phyloP scores from a whole-genome alignment of 2,888 invertebrate genomes.

The Meganola albula region DNA sequence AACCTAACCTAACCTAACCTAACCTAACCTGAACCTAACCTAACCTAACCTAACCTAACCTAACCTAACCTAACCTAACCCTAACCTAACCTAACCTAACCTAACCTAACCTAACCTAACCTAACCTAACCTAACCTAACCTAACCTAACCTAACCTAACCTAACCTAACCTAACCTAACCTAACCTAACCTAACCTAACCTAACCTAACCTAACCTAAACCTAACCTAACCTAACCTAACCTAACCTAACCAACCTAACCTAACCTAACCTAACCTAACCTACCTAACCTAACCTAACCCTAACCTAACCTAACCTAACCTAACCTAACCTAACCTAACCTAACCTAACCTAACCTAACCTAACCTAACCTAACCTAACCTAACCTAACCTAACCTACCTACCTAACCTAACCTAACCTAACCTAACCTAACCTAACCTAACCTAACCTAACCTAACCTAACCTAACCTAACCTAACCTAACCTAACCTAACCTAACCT shows the following conservation, averaged over 20 bases:
- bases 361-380: conserved; percentile 16
- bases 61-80: conserved; percentile 16
- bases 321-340: conserved; percentile 18
- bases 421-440: conserved; percentile 16
- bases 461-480: conserved; percentile 8
- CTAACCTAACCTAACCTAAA: conserved; percentile 17
- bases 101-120: conserved; percentile 13
- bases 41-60: conserved; percentile 17
- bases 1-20: conserved; percentile 12
- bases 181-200: conserved; percentile 19
- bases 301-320: conserved; percentile 19
- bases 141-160: conserved; percentile 15
- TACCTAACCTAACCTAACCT: conserved; percentile 20
- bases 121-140: conserved; percentile 15
- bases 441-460: conserved; percentile 5
- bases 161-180: conserved; percentile 17
- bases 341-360: conserved; percentile 20
- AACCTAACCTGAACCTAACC: conserved; percentile 16
- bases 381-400: conserved; percentile 19
- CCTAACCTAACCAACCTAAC: conserved; percentile 15
- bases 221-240: conserved; percentile 16
- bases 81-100: conserved; percentile 14
- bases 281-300: conserved; percentile 15
- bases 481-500: conserved; percentile 10
- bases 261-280: conserved; percentile 18